phyloP scores from a whole-genome alignment of 2,113 vertebrate genomes.

The Neodon shergylaensis region DNA sequence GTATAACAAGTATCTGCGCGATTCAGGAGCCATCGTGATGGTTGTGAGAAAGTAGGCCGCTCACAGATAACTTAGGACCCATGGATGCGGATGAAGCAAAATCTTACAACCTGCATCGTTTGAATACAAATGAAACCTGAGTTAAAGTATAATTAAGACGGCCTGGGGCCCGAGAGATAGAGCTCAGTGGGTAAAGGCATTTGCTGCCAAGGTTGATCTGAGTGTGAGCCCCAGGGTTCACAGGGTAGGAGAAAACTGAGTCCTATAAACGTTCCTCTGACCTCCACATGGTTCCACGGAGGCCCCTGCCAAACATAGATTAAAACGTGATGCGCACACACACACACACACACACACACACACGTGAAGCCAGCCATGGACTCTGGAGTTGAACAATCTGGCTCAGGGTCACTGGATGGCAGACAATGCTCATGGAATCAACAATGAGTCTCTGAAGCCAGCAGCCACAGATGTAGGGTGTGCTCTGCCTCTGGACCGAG shows the following conservation, averaged over 20 bases:
- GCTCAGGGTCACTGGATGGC: not conserved
- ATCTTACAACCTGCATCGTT: not conserved
- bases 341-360: not conserved
- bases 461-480: not conserved
- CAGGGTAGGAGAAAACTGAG: not conserved
- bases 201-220: not conserved
- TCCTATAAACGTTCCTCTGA: not conserved
- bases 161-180: not conserved
- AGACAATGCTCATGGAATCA: slow-evolving; percentile 36
- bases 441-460: not conserved
- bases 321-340: not conserved
- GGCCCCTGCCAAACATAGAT: not conserved
- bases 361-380: not conserved
- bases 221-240: not conserved
- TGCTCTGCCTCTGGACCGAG: not conserved
- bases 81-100: not conserved
- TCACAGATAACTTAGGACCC: not conserved
- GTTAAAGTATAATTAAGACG: not conserved
- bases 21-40: not conserved
- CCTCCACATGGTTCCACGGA: not conserved
- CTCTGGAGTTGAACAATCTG: not conserved
- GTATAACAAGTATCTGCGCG: not conserved
- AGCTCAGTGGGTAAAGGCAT: not conserved
- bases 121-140: not conserved
- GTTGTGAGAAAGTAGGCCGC: not conserved